Evolutionary conservation across 2,888 invertebrate genomes (phyloP).

Genomic region (Neria commutata): DNA sequence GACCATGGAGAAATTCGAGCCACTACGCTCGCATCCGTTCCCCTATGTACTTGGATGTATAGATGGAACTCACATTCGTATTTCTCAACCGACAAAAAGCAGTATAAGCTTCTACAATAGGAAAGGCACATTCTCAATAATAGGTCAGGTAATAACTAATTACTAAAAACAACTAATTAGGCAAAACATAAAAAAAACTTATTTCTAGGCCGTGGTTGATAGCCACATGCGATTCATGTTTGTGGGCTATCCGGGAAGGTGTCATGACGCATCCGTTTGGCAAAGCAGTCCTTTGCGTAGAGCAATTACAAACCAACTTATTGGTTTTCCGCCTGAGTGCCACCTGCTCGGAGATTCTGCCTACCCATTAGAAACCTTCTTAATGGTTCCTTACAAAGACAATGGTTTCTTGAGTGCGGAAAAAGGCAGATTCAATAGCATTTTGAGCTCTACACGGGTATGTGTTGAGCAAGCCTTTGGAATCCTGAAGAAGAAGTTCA

Average conservation of each 20-base stretch:
- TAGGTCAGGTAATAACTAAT: constrained; percentile 12
- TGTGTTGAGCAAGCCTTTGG: constrained; percentile 3
- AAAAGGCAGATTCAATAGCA: background rate
- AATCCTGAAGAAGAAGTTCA: background rate
- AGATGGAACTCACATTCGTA: constrained; percentile 14
- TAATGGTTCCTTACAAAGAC: constrained; percentile 3
- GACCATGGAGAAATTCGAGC: constrained; percentile 15
- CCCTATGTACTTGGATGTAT: constrained; percentile 16
- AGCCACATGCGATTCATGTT: background rate
- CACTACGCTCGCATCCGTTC: constrained; percentile 14
- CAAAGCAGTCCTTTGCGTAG: background rate
- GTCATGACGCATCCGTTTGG: background rate
- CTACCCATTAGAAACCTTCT: background rate
- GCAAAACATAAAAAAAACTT: constrained; percentile 5
- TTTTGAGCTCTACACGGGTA: background rate
- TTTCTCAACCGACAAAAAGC: constrained; percentile 12
- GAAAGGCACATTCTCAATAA: constrained; percentile 13
- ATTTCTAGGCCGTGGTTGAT: constrained; percentile 1
- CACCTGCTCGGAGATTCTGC: background rate
- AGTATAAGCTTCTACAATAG: constrained; percentile 17
- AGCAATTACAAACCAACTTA: background rate
- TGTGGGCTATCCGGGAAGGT: background rate
- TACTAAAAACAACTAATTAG: background rate
- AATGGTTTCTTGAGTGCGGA: background rate
- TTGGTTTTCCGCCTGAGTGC: background rate